Evolutionary conservation across 1,140 invertebrate genomes (phyloP), one percentile per base, ranked within the genome.

Genomic region (Stegodyphus dumicola): DNA sequence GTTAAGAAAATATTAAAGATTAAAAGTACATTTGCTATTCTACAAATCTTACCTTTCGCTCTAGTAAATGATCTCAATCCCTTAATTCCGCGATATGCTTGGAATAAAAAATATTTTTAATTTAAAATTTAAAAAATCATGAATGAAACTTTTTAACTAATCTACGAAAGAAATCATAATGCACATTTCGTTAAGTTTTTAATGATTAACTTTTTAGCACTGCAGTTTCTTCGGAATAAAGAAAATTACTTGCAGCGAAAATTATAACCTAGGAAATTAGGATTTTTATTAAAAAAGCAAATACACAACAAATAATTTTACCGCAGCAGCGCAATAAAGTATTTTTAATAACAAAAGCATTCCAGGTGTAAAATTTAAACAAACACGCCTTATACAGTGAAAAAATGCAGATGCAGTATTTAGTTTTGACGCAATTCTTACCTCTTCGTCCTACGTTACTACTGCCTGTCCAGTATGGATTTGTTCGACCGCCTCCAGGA

Each of bases 1-100:
- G 9, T 5, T 10, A 15, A 60, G 15, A 15, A 10, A 10, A 60
- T 10, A 60, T 10, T 60, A 60, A 10, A 10, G 56, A 9, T 60
- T 15, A 10, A 60, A 15, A 60, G 56, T 60, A 60, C 15, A 60
- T 15, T 15, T 15, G 56, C 15, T 10, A 60, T 10, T 60, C 33
- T 33, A 2, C 7, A 51, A n/a, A 33, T 6, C 83, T 70, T 78
- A 85, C 83, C 83, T 73, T 85, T 85, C 6, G 83, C 66, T 77
- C 83, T 85, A 51, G 83, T 33, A 65, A 85, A 85, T 52, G 83
- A 49, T 53, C 83, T 70, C 53, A 85, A 56, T 18, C 83, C 83
- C 77, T 85, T 85, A 60, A 85, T 73, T 85, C 83, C 83, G 64
- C 83, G 52, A 48, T 85, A 85, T 71, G 83, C 83, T 85, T 85